Base-by-base conservation (phyloP, 1,140 invertebrate genomes). In the Drosophila pallidifrons region DNA sequence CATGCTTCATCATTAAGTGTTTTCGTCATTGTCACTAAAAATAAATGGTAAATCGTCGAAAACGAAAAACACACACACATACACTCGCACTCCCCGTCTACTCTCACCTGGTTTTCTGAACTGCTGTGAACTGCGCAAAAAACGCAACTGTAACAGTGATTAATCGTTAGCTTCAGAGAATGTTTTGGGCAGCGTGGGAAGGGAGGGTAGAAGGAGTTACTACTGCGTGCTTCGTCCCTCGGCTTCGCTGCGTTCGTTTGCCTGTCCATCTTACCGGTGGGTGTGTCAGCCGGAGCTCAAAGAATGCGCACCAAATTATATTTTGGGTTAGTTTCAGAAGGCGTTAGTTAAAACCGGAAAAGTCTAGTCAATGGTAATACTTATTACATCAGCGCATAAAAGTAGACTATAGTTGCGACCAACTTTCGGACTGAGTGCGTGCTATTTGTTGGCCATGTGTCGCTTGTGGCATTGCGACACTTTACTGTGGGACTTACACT, bases 341-440 rank as follows among this genome's bases (percentile, higher is more conserved):
- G 54, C 16, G 38, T 5, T 32, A 41, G 38, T 5, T 32, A 41
- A 61, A 83, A 71, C 80, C 85, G 80, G 73, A 75, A 81, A 78
- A 78, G 64, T 80, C 52, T 80, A 69, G 83, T 87, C 63, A 71
- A 59, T 45, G 54, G 69, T 65, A 79, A 70, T 66, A 70, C 51
- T 68, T 67, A 88, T 87, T 87, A 87, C 83, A 87, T 87, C 83
- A 87, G 83, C 83, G 49, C 49, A 60, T 54, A 64, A 83, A 87
- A 83, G 63, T 71, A 63, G 83, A 58, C 63, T 57, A 73, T 64
- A 45, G 47, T 61, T 55, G 32, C 20, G n/a, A 11, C 8, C 38
- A 46, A 25, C 8, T 49, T 49, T 11, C 10, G 47, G 10, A 20
- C 45, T 75, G 64, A 71, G 52, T 69, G 76, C 76, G 41, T 45